Evolutionary conservation across 2,888 invertebrate genomes (phyloP).

Genomic region (Apamea anceps): DNA sequence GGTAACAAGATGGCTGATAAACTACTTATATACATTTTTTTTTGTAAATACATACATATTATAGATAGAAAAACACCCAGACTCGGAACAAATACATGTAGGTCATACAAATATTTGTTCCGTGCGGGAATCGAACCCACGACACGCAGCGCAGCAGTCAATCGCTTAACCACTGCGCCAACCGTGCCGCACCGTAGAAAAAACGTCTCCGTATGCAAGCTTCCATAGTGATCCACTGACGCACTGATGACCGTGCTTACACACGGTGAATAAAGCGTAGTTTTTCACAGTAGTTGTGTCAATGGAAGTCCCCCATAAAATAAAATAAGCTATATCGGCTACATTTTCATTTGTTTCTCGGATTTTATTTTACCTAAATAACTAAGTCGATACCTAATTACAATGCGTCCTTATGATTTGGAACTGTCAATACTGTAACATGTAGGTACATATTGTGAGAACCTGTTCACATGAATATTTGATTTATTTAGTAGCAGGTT

Average conservation of each 20-base stretch:
- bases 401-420: background rate
- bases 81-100: no score
- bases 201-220: background rate
- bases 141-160: no score
- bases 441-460: background rate
- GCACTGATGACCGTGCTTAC: background rate
- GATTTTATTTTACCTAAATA: background rate
- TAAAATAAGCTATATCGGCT: background rate
- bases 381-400: background rate
- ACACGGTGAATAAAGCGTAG: background rate
- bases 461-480: constrained; percentile 5
- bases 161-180: no score
- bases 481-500: constrained; percentile 18
- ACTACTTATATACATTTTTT: no score
- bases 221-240: background rate
- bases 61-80: no score
- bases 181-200: background rate
- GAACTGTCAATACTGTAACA: background rate
- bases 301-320: background rate
- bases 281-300: no score
- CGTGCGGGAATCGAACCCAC: no score
- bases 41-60: no score
- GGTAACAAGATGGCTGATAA: no score
- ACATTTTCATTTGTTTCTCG: background rate
- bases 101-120: no score